phyloP scores from a whole-genome alignment of 2,888 invertebrate species.

The Hemaris fuciformis region DNA sequence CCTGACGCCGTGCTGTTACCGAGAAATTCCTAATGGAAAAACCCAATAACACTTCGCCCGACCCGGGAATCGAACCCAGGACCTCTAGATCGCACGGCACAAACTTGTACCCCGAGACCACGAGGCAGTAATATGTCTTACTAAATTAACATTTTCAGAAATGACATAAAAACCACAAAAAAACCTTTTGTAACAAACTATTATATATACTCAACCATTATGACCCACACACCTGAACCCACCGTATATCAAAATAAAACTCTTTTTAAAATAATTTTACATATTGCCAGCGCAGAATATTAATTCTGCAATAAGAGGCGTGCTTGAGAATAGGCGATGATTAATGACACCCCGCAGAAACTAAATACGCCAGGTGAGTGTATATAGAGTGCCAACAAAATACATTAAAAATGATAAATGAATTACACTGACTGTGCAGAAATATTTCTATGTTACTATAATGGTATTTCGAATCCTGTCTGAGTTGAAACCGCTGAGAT shows the following conservation, averaged over 20 bases:
- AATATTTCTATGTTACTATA: background rate
- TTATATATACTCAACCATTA: too few species aligned
- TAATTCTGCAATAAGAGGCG: background rate
- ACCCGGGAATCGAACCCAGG: too few species aligned
- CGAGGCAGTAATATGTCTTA: too few species aligned
- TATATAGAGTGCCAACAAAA: slow-evolving; percentile 1
- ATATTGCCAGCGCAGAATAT: background rate
- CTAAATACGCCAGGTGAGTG: slow-evolving; percentile 1
- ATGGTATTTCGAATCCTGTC: background rate
- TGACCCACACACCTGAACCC: background rate
- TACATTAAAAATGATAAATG: slow-evolving; percentile 10
- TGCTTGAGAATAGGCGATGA: background rate
- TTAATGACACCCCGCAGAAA: background rate
- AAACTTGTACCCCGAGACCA: too few species aligned
- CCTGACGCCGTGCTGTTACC: too few species aligned
- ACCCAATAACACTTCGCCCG: too few species aligned
- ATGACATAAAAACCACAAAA: too few species aligned
- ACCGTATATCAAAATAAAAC: background rate
- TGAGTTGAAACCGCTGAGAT: background rate
- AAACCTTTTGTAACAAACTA: too few species aligned
- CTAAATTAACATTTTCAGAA: too few species aligned
- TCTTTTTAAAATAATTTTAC: background rate
- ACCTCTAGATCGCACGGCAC: too few species aligned
- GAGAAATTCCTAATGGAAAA: too few species aligned
- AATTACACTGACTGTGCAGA: background rate